Evolutionary conservation across 2,797 vertebrate species (phyloP).

Genomic region (Parauchenoglanis punctatus): DNA sequence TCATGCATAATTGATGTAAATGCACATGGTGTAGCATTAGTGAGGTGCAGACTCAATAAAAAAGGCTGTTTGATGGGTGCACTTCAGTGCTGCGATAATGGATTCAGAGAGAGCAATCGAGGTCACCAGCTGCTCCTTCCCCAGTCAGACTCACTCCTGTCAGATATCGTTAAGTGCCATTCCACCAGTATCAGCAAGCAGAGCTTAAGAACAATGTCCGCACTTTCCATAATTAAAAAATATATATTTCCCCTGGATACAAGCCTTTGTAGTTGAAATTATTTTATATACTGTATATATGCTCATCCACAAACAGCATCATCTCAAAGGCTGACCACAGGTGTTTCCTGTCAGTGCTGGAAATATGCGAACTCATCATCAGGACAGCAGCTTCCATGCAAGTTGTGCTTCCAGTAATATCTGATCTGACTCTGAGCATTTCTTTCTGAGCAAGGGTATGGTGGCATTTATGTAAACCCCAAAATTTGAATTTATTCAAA

Average conservation of each 20-base stretch:
- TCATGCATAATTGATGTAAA: conserved; percentile 59
- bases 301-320: neutral
- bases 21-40: conserved; percentile 41
- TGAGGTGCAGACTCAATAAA: conserved; percentile 32
- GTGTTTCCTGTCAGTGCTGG: neutral
- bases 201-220: conserved; percentile 14
- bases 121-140: conserved; percentile 53
- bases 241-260: neutral
- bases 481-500: neutral
- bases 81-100: conserved; percentile 55
- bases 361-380: neutral
- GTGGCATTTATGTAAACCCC: neutral
- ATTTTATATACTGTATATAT: neutral
- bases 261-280: neutral
- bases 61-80: conserved; percentile 48
- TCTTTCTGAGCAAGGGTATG: neutral
- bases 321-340: neutral
- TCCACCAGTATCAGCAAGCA: conserved; percentile 10
- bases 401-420: conserved; percentile 7
- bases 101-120: conserved; percentile 44
- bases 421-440: neutral
- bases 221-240: conserved; percentile 1
- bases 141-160: conserved; percentile 34
- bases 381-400: neutral
- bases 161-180: conserved; percentile 46